Conservation (phyloP, 2,797 vertebrate genomes). For the Gymnoscopelus braueri region DNA sequence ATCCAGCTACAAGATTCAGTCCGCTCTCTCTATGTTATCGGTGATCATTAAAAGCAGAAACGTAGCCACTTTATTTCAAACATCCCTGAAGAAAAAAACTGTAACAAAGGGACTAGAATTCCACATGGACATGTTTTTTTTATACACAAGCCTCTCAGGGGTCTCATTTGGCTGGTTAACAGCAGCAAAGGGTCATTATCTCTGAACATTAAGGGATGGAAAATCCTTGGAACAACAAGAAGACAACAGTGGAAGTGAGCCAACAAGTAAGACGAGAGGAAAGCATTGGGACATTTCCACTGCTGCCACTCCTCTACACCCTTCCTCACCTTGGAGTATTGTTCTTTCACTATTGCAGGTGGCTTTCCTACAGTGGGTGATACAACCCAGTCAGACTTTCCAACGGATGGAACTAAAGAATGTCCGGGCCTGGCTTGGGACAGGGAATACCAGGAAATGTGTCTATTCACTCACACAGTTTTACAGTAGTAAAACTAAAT, state of each 20-base stretch:
- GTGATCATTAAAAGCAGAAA: slow-evolving; percentile 40
- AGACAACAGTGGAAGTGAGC: slow-evolving; percentile 78
- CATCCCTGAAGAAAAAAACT: slow-evolving; percentile 46
- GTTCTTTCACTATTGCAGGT: slow-evolving; percentile 72
- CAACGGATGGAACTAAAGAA: slow-evolving; percentile 66
- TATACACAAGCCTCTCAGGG: slow-evolving; percentile 59
- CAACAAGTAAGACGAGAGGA: slow-evolving; percentile 65
- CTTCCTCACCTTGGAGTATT: slow-evolving; percentile 68
- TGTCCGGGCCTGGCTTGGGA: slow-evolving; percentile 56
- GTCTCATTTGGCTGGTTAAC: slow-evolving; percentile 64
- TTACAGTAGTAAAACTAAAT: no score
- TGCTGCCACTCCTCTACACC: slow-evolving; percentile 54
- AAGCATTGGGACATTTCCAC: slow-evolving; percentile 61
- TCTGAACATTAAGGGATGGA: slow-evolving; percentile 55
- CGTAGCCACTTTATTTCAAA: slow-evolving; percentile 25
- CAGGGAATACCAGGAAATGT: slow-evolving; percentile 35
- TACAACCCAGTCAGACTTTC: slow-evolving; percentile 65
- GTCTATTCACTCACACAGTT: slow-evolving; percentile 10
- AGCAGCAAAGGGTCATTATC: slow-evolving; percentile 65
- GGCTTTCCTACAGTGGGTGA: slow-evolving; percentile 62
- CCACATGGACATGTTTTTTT: slow-evolving; percentile 58
- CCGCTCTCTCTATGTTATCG: slow-evolving; percentile 29
- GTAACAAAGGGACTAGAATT: slow-evolving; percentile 66
- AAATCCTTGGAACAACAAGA: slow-evolving; percentile 67
- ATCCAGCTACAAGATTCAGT: slow-evolving; percentile 34